Evolutionary conservation across 2,113 vertebrate genomes (phyloP).

Genomic region (Theristicus caerulescens): DNA sequence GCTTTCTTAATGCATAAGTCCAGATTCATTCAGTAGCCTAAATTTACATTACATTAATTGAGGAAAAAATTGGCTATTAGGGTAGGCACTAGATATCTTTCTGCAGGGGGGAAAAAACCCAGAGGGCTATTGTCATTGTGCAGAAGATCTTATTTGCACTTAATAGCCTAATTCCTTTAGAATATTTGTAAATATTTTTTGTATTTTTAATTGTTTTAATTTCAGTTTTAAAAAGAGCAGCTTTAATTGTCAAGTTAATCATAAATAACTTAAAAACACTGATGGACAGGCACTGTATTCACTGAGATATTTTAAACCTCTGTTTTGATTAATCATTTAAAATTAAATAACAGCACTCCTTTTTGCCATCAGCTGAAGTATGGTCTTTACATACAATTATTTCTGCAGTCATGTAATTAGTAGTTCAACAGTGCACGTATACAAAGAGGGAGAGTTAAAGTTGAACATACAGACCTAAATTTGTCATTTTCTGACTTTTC

Average conservation of each 20-base stretch:
- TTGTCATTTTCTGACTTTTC: conserved; percentile 10
- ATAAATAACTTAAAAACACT: background rate
- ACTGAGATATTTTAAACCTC: background rate
- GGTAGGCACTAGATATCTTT: background rate
- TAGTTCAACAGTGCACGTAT: background rate
- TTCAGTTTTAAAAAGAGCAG: background rate
- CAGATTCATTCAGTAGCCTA: background rate
- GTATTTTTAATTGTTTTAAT: background rate
- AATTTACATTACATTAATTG: background rate
- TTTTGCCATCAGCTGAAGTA: background rate
- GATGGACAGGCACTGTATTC: background rate
- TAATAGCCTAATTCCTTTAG: background rate
- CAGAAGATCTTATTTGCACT: background rate
- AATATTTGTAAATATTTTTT: background rate
- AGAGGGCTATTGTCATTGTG: background rate
- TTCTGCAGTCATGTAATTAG: background rate
- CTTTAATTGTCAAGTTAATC: background rate
- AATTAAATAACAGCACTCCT: background rate
- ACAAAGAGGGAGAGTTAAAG: background rate
- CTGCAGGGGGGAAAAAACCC: background rate
- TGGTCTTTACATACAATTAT: background rate
- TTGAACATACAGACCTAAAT: background rate
- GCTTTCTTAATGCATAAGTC: background rate
- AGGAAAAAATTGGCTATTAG: background rate
- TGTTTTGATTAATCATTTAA: background rate